Base-by-base conservation (phyloP, 2,888 invertebrate genomes). In the Octonoba sinensis region DNA sequence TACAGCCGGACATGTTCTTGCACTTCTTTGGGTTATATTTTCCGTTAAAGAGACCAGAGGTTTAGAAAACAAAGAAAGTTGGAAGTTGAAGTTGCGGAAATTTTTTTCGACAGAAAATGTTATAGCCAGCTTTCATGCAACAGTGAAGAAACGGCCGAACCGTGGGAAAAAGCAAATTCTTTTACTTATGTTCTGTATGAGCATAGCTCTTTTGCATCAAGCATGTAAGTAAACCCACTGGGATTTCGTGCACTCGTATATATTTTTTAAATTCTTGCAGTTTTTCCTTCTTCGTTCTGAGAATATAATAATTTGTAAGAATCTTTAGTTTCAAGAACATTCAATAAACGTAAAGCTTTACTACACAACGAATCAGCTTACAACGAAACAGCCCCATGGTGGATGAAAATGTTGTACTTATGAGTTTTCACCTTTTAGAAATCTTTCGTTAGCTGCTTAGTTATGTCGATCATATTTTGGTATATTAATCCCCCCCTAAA, bases 171-270 rank as follows among this genome's bases (percentile, higher is more conserved):
- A 18, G 16, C 82, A 82, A 57, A 82, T 82, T 59, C 57, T 56
- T n/a, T 47, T 75, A n/a, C 56, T 82, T 4, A 75, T 82, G 49
- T n/a, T 72, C n/a, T 60, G 66, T 16, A 66, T 66, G 59, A 72
- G 78, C 44, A 20, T 73, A n/a, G 66, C 66, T 22, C 51, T 83
- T n/a, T 44, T 83, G 12, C 54, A 36, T 15, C 66, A 27, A 15
- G 54, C 76, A 24, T 65, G 82, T 82, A 60, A 82, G 72, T 76
- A 24, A 57, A 36, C 54, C 2, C n/a, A n/a, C n/a, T n/a, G n/a
- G n/a, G n/a, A n/a, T n/a, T n/a, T n/a, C n/a, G n/a, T n/a, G n/a
- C n/a, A n/a, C n/a, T n/a, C n/a, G n/a, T n/a, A n/a, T n/a, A n/a
- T n/a, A n/a, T n/a, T n/a, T n/a, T n/a, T n/a, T n/a, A n/a, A n/a